These are phyloP conservation scores for Stichopus horrens DNA, from an alignment of 53 echinoderm and acorn worm species.

Conservation along the genomic window DNA sequence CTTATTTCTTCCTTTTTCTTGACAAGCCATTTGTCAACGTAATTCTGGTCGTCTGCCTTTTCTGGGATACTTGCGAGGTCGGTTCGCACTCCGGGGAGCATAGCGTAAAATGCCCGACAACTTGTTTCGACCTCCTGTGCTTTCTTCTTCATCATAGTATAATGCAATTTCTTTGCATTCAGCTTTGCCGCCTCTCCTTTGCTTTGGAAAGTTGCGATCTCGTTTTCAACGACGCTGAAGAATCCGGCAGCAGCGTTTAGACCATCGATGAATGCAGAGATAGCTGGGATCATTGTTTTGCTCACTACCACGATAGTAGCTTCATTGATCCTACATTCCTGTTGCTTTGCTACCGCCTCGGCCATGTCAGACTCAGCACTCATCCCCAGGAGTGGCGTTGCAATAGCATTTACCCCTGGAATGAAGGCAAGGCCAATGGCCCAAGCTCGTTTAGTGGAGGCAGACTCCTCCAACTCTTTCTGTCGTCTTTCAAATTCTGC, in stretches of 20 bases:
- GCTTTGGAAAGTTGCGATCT: neutral
- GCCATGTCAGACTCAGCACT: neutral
- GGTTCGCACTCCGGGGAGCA: slow-evolving; percentile 23
- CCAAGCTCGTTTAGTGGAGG: neutral
- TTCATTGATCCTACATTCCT: neutral
- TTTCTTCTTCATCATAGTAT: slow-evolving; percentile 12
- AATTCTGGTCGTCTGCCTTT: slow-evolving; percentile 9
- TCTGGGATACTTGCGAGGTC: slow-evolving; percentile 15
- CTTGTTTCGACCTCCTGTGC: neutral
- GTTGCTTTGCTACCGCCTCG: neutral
- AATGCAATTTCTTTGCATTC: neutral
- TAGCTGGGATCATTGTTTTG: slow-evolving; percentile 19
- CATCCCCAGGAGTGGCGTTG: neutral
- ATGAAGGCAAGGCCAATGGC: neutral
- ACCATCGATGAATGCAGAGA: slow-evolving; percentile 8
- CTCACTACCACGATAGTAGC: neutral
- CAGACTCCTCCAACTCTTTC: neutral
- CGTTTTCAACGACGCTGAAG: slow-evolving; percentile 29
- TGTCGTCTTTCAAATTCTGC: neutral
- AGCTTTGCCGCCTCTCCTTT: slow-evolving; percentile 3
- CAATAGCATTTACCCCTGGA: slow-evolving; percentile 8
- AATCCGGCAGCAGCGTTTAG: slow-evolving; percentile 23
- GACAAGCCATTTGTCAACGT: slow-evolving; percentile 35
- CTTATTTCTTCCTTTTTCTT: slow-evolving; percentile 7
- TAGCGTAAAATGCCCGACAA: slow-evolving; percentile 1